Evolutionary conservation across 2,113 vertebrate species (phyloP), one percentile per base, ranked within the genome.

Genomic region (Semicossyphus pulcher): DNA sequence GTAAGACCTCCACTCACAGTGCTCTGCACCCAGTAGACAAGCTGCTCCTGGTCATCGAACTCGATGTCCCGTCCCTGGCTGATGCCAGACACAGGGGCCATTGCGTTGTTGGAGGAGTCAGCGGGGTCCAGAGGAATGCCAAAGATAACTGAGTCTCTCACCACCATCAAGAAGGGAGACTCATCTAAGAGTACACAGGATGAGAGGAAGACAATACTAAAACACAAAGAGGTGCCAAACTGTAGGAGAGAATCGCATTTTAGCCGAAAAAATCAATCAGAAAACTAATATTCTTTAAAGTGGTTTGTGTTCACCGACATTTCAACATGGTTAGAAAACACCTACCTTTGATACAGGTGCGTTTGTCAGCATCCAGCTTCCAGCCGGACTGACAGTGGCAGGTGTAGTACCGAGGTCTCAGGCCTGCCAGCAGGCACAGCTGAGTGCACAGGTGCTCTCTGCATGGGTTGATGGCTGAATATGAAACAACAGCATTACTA

Each of bases 301-400:
- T 7, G 37, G 36, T 54, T 42, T 56, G 41, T 31, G 15, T 29
- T 4, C 14, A 18, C 3, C 4, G n/a, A n/a, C n/a, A n/a, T n/a
- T n/a, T n/a, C n/a, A n/a, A n/a, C n/a, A n/a, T n/a, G n/a, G n/a
- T n/a, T 16, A 8, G 5, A 16, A 16, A 41, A 18, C 10, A 2
- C 41, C 8, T 6, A 97, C 97, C 96, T 96, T 90, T 94, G 62
- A 93, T 69, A 64, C 97, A 99, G 64, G 94, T 97, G 59, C 92
- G 88, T 39, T 91, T 86, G 88, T 99, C 96, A 12, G 73, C 71
- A 66, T 92, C 92, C 60, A 98, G 93, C 25, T 72, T 91, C 97
- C 96, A 97, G 42, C 97, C 97, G 2, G 96, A 96, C 79, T 97
- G 95, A 77, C 97, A 99, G 80, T 92, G 94, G 85, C 97, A 99